Evolutionary conservation across 2,797 vertebrate genomes (phyloP).

Genomic region (Eupleurogrammus muticus): DNA sequence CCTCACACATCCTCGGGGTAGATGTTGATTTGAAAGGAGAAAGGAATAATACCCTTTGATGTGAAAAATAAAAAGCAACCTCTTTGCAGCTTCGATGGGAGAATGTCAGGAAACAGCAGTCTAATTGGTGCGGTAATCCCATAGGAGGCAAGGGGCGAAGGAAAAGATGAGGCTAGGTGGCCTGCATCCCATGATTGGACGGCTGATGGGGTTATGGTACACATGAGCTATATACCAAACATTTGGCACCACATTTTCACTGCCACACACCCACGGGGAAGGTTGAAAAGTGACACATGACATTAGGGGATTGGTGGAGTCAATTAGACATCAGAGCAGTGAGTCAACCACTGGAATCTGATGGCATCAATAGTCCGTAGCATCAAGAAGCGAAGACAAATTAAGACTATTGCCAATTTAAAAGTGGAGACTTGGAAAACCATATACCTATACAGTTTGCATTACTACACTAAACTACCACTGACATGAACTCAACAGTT

Average conservation of each 20-base stretch:
- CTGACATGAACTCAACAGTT: not conserved
- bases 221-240: constrained; percentile 27
- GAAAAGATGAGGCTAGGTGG: constrained; percentile 27
- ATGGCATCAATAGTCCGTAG: not conserved
- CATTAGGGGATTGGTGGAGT: constrained; percentile 3
- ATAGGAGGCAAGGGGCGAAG: constrained; percentile 49
- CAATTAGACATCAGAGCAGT: not conserved
- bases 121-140: constrained; percentile 81
- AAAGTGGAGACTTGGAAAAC: not conserved
- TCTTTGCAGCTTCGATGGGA: constrained; percentile 76
- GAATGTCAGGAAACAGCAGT: constrained; percentile 79
- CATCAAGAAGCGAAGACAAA: constrained; percentile 3
- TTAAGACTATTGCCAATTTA: not conserved
- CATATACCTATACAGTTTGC: not conserved
- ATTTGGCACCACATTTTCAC: constrained; percentile 8
- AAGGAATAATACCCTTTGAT: constrained; percentile 82
- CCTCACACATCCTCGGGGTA: constrained; percentile 74
- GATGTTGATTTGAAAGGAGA: constrained; percentile 82
- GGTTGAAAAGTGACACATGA: constrained; percentile 1
- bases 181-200: constrained; percentile 30
- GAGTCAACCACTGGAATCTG: constrained; percentile 4
- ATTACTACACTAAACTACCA: not conserved
- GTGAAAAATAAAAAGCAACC: constrained; percentile 80
- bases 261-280: constrained; percentile 9
- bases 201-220: constrained; percentile 36